phyloP scores from a whole-genome alignment of 2,797 vertebrate genomes.

The Agapornis canus region DNA sequence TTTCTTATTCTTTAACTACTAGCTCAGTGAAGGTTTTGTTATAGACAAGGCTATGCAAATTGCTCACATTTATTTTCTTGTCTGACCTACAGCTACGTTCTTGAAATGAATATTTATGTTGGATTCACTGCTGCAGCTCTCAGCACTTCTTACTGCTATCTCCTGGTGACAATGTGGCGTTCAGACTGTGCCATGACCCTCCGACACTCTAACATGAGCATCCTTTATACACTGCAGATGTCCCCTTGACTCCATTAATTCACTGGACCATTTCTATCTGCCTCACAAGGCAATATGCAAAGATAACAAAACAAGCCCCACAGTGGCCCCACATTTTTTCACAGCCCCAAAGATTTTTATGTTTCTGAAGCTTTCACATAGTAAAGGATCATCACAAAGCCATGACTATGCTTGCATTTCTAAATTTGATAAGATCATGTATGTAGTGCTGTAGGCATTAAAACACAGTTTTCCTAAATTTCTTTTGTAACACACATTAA shows the following conservation, averaged over 20 bases:
- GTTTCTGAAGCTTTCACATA: background rate
- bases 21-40: background rate
- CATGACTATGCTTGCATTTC: background rate
- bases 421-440: background rate
- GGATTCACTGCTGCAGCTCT: constrained; percentile 20
- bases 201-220: background rate
- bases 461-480: background rate
- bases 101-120: constrained; percentile 25
- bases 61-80: background rate
- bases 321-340: background rate
- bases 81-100: constrained; percentile 1
- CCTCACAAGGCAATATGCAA: background rate
- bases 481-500: background rate
- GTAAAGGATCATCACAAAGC: background rate
- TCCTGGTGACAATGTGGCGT: background rate
- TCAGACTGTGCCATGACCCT: background rate
- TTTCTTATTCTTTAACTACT: background rate
- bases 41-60: constrained; percentile 5
- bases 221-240: background rate
- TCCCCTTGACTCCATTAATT: background rate
- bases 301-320: background rate
- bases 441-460: background rate
- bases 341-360: background rate
- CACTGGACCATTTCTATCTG: background rate
- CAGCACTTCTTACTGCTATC: constrained; percentile 17